Conservation (phyloP, 2,113 vertebrate genomes). For the Microcebus murinus region DNA sequence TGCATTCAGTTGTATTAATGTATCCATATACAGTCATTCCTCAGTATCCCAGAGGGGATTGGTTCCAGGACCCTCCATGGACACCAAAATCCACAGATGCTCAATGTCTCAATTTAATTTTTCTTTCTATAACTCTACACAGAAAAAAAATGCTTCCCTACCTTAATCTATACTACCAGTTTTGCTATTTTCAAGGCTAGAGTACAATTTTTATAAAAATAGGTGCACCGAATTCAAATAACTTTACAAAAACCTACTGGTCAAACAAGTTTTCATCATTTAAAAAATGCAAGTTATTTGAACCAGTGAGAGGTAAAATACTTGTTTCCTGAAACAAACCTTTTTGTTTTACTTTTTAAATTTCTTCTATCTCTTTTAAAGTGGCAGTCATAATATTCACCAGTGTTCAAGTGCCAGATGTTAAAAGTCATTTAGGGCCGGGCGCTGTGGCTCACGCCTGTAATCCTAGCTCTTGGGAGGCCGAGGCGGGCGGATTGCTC, state of each 20-base stretch:
- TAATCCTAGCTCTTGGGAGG: too few relatives aligned
- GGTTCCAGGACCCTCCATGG: background rate
- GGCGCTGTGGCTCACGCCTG: too few relatives aligned
- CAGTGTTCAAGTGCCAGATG: background rate
- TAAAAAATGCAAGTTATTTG: conserved; percentile 5
- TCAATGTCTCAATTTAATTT: conserved; percentile 5
- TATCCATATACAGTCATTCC: background rate
- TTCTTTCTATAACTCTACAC: background rate
- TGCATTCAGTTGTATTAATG: background rate
- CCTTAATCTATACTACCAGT: background rate
- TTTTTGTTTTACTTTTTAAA: background rate
- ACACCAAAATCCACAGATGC: background rate
- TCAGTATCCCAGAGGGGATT: background rate
- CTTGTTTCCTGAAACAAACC: background rate
- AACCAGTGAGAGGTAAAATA: background rate
- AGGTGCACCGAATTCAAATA: background rate
- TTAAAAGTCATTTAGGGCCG: conserved; percentile 36
- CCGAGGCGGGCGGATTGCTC: too few relatives aligned
- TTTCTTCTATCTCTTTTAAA: conserved; percentile 14
- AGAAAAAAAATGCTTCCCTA: background rate
- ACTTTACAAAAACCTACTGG: conserved; percentile 28
- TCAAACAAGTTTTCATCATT: conserved; percentile 42
- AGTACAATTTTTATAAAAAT: background rate
- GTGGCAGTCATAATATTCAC: background rate
- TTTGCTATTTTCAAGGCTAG: background rate